These are phyloP conservation scores for Prenolepis imparis DNA, from an alignment of 2,888 invertebrate genomes.

Conservation along the genomic window DNA sequence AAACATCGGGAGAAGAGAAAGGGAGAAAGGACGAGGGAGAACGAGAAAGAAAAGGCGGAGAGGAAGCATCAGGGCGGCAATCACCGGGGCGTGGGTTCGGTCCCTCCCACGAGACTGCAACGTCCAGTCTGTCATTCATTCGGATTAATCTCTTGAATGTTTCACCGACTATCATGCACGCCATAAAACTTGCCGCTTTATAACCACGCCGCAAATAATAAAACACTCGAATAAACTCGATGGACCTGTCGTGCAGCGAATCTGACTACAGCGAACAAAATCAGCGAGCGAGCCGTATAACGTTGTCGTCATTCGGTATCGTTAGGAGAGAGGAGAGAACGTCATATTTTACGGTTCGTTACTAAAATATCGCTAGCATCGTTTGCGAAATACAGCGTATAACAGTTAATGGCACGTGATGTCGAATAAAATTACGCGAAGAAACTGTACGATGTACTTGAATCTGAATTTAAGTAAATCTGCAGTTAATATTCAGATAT, in stretches of 20 bases:
- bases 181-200: constrained; percentile 71
- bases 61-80: constrained; percentile 73
- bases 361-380: constrained; percentile 44
- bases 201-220: constrained; percentile 61
- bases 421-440: constrained; percentile 19
- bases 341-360: constrained; percentile 53
- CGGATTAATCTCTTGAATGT: constrained; percentile 78
- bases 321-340: not conserved
- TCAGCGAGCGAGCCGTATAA: constrained; percentile 32
- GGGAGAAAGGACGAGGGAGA: constrained; percentile 36
- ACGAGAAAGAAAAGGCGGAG: constrained; percentile 52
- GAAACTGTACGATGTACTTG: not conserved
- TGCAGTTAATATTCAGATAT: not conserved
- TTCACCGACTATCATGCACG: constrained; percentile 68
- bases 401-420: constrained; percentile 15
- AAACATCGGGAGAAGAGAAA: constrained; percentile 16
- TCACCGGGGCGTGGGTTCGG: constrained; percentile 80
- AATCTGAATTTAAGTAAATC: constrained; percentile 14
- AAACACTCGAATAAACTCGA: constrained; percentile 52
- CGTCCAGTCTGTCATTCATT: constrained; percentile 78
- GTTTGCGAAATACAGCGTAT: constrained; percentile 11
- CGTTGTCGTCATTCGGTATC: constrained; percentile 14
- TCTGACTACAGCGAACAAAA: constrained; percentile 17
- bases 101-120: constrained; percentile 68
- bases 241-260: not conserved